Percentiles rank a stretch among this genome's conserved stretches.
Conservation (phyloP, 2,797 vertebrate species). For the Lateolabrax maculatus region DNA sequence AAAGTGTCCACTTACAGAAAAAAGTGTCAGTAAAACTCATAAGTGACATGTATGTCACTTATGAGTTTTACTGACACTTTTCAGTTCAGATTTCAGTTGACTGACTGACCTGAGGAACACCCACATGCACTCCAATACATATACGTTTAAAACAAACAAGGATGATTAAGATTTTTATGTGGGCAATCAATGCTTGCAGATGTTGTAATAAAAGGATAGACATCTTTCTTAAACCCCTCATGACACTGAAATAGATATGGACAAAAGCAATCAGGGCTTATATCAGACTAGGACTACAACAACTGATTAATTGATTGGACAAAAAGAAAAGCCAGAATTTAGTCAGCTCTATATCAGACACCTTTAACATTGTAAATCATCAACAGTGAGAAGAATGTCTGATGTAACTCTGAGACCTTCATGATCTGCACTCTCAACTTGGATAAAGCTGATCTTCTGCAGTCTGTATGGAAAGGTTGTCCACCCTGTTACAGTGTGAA, state of each 20-base stretch:
- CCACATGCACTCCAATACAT: not conserved
- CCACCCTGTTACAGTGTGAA: not conserved
- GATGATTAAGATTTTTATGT: conserved; percentile 1
- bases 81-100: not conserved
- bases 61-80: not conserved
- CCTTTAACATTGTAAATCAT: too few species aligned
- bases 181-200: not conserved
- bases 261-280: not conserved
- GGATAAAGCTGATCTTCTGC: not conserved
- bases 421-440: not conserved
- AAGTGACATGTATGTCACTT: too few species aligned
- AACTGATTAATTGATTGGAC: not conserved
- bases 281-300: not conserved
- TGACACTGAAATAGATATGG: conserved; percentile 17
- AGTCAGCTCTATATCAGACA: too few species aligned
- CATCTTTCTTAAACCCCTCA: not conserved
- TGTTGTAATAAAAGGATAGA: not conserved
- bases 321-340: not conserved
- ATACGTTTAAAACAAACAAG: conserved; percentile 1
- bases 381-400: not conserved
- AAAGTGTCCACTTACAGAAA: not conserved
- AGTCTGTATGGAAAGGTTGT: not conserved
- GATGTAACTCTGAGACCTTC: not conserved
- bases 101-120: conserved; percentile 7
- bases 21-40: too few species aligned